Evolutionary conservation across 2,888 invertebrate genomes (phyloP).

Genomic region (Carabus problematicus): DNA sequence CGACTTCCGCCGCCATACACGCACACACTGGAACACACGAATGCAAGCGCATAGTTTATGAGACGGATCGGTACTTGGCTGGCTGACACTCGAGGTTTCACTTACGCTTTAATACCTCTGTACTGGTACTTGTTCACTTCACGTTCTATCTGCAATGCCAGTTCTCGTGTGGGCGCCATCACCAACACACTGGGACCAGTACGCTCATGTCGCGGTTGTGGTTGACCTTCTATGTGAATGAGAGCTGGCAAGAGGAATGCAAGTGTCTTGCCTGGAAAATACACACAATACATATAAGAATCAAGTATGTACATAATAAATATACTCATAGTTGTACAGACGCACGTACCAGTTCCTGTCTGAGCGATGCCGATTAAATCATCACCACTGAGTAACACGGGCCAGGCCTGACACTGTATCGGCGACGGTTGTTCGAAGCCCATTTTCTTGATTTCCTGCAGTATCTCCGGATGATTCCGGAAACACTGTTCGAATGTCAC

Average conservation of each 20-base stretch:
- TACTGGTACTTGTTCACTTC: constrained; percentile 91
- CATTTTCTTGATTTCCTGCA: constrained; percentile 80
- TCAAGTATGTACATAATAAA: background rate
- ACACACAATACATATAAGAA: background rate
- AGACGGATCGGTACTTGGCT: background rate
- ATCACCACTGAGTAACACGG: constrained; percentile 85
- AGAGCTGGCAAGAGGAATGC: constrained; percentile 93
- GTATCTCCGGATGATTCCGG: constrained; percentile 80
- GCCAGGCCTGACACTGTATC: constrained; percentile 95
- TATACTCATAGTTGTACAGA: background rate
- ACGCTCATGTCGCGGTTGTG: constrained; percentile 72
- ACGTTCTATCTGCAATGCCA: constrained; percentile 91
- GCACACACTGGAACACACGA: constrained; percentile 73
- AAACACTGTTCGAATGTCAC: constrained; percentile 85
- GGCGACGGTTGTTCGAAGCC: constrained; percentile 86
- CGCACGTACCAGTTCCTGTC: constrained; percentile 74
- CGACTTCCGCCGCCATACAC: constrained; percentile 91
- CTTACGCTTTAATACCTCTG: constrained; percentile 82
- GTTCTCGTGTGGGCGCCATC: constrained; percentile 91
- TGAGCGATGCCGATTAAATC: constrained; percentile 98
- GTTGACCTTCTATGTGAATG: constrained; percentile 90
- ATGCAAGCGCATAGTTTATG: too few species aligned
- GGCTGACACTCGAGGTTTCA: constrained; percentile 42
- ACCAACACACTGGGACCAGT: constrained; percentile 86
- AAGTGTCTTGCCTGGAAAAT: constrained; percentile 81